Conservation (phyloP, 2,888 invertebrate species). For the Drosophila picticornis region DNA sequence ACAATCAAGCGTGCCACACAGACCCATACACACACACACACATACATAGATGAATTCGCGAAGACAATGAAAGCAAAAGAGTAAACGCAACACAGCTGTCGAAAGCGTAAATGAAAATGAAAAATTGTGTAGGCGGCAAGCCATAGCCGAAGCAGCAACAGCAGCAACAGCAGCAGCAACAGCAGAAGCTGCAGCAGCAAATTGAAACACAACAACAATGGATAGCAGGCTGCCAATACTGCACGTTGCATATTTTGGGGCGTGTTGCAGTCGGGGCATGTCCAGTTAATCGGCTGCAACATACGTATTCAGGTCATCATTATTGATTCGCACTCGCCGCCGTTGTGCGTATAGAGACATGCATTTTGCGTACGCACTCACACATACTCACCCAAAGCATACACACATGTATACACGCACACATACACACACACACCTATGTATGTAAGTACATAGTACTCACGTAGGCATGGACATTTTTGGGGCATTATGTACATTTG, state of each 20-base stretch:
- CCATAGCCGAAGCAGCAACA: constrained; percentile 13
- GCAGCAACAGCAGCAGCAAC: constrained; percentile 28
- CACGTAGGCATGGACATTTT: constrained; percentile 52
- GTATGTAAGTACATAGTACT: background rate
- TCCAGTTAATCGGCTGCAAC: constrained; percentile 76
- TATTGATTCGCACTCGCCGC: constrained; percentile 76
- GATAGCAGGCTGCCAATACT: constrained; percentile 35
- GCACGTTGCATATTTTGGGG: constrained; percentile 67
- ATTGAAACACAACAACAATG: constrained; percentile 48
- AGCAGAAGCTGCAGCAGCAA: constrained; percentile 23
- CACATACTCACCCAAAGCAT: constrained; percentile 34
- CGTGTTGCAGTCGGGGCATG: constrained; percentile 55
- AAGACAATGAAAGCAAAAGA: constrained; percentile 52
- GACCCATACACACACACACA: constrained; percentile 14
- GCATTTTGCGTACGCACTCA: constrained; percentile 76
- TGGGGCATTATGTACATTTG: constrained; percentile 48
- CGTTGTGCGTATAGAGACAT: constrained; percentile 76
- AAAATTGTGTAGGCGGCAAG: constrained; percentile 51
- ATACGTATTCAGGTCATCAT: constrained; percentile 79
- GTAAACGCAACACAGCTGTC: constrained; percentile 60
- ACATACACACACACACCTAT: constrained; percentile 21
- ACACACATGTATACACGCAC: constrained; percentile 38
- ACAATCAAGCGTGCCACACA: constrained; percentile 70
- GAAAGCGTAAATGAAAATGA: constrained; percentile 73
- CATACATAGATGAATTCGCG: constrained; percentile 16